These are phyloP conservation scores for Sthenelais limicola DNA, from an alignment of 2,888 invertebrate genomes.

Conservation along the genomic window DNA sequence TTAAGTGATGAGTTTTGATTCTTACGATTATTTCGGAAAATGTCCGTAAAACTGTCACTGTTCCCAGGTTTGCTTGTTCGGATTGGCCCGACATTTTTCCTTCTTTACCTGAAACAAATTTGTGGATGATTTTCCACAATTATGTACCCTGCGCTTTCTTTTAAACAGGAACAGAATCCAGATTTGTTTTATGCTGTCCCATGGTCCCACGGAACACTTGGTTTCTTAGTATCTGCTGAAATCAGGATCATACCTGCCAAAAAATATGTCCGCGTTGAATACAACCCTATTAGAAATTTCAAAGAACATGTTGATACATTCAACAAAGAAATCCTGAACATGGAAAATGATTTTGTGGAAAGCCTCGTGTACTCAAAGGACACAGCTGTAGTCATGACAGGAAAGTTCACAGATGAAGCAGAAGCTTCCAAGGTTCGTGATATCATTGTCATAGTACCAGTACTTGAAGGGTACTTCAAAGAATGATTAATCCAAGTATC, in stretches of 20 bases:
- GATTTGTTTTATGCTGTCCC: conserved; percentile 85
- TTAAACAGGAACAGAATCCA: conserved; percentile 80
- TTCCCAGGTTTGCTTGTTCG: too few relatives aligned
- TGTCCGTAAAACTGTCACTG: too few relatives aligned
- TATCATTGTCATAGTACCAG: too few relatives aligned
- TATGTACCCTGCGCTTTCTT: too few relatives aligned
- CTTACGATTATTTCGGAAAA: too few relatives aligned
- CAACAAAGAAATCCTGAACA: conserved; percentile 74
- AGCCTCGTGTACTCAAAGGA: conserved; percentile 79
- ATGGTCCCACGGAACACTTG: conserved; percentile 89
- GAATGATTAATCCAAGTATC: too few relatives aligned
- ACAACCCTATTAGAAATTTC: conserved; percentile 76
- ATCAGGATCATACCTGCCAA: conserved; percentile 83
- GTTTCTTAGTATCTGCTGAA: conserved; percentile 82
- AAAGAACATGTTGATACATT: conserved; percentile 70
- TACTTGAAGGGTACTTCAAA: too few relatives aligned
- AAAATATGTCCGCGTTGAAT: conserved; percentile 77
- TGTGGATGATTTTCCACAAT: too few relatives aligned
- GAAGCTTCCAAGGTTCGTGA: conserved; percentile 77
- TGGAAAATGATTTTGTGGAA: conserved; percentile 83
- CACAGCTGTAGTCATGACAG: conserved; percentile 84
- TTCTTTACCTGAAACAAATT: too few relatives aligned
- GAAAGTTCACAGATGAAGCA: conserved; percentile 79
- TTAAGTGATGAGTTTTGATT: too few relatives aligned
- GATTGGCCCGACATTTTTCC: too few relatives aligned